A percentile compares a stretch with the other conserved stretches of the same genome.
Conservation (phyloP, 2,797 vertebrate genomes). For the Xenopus petersii region DNA sequence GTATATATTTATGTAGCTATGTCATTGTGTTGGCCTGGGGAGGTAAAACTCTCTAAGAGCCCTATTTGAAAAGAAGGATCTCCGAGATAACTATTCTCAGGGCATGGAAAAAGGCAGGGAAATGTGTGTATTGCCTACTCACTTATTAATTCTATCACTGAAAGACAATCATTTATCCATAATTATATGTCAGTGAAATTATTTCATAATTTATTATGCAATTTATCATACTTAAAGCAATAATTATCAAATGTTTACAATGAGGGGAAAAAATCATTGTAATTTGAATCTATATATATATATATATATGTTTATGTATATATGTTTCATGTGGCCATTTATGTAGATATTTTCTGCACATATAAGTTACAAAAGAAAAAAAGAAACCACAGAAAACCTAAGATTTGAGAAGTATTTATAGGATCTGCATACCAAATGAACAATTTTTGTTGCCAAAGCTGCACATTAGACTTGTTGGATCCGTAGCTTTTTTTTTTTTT, state of each 20-base stretch:
- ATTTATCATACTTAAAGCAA: slow-evolving; percentile 84
- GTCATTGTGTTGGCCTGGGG: slow-evolving; percentile 68
- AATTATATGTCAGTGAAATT: slow-evolving; percentile 82
- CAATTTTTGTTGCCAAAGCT: slow-evolving; percentile 71
- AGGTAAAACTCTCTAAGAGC: slow-evolving; percentile 50
- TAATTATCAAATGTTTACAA: slow-evolving; percentile 86
- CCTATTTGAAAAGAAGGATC: slow-evolving; percentile 75
- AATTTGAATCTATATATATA: slow-evolving; percentile 69
- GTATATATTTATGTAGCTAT: slow-evolving; percentile 67
- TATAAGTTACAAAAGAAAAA: slow-evolving; percentile 36
- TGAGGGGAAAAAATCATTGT: slow-evolving; percentile 78
- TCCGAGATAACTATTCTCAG: slow-evolving; percentile 87
- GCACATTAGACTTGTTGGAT: slow-evolving; percentile 60
- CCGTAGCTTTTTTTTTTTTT: slow-evolving; percentile 6
- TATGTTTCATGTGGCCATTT: slow-evolving; percentile 73
- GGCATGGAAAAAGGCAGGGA: slow-evolving; percentile 81
- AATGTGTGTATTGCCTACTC: slow-evolving; percentile 68
- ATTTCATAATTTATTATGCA: slow-evolving; percentile 94
- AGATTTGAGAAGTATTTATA: slow-evolving; percentile 49
- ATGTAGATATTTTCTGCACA: slow-evolving; percentile 77
- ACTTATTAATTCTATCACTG: slow-evolving; percentile 62
- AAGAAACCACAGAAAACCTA: slow-evolving; percentile 53
- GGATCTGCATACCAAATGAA: slow-evolving; percentile 67
- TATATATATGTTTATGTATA: slow-evolving; percentile 60
- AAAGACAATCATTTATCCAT: slow-evolving; percentile 86